A percentile compares a stretch with the other conserved stretches of the same genome.
Evolutionary conservation across 1,140 invertebrate species (phyloP).

Genomic region (Drosophila sproati): DNA sequence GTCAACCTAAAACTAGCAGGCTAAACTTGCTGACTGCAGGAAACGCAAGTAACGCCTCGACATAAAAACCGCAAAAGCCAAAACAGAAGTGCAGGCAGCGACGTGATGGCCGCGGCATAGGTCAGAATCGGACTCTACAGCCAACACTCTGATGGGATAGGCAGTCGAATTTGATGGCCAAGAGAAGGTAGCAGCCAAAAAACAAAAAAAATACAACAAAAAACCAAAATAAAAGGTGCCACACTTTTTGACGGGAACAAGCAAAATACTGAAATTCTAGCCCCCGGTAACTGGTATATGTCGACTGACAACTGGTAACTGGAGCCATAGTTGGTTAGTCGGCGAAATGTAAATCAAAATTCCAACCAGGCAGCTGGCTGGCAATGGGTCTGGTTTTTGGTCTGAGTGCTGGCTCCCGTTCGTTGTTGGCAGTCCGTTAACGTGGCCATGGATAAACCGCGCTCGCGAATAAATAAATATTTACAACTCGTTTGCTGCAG

Average conservation of each 20-base stretch:
- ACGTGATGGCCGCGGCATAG: slow-evolving; percentile 50
- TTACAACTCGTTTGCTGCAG: slow-evolving; percentile 82
- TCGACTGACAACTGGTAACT: slow-evolving; percentile 8
- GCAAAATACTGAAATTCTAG: slow-evolving; percentile 50
- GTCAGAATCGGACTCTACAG: slow-evolving; percentile 23
- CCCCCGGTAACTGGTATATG: not conserved
- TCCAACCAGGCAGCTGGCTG: slow-evolving; percentile 45
- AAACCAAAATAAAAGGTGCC: slow-evolving; percentile 14
- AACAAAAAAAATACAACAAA: not conserved
- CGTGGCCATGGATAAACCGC: slow-evolving; percentile 67
- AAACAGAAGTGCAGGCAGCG: slow-evolving; percentile 68
- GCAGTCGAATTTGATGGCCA: slow-evolving; percentile 62
- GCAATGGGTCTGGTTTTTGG: not conserved
- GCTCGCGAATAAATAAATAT: slow-evolving; percentile 81
- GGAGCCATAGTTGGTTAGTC: slow-evolving; percentile 64
- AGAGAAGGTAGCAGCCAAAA: slow-evolving; percentile 2
- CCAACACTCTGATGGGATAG: slow-evolving; percentile 32
- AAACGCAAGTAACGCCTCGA: slow-evolving; percentile 36
- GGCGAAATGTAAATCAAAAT: slow-evolving; percentile 77
- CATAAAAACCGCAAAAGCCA: slow-evolving; percentile 72
- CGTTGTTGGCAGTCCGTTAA: slow-evolving; percentile 62
- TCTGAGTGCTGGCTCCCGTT: not conserved
- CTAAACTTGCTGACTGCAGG: slow-evolving; percentile 56
- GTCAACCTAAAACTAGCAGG: slow-evolving; percentile 54
- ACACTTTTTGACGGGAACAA: slow-evolving; percentile 37